Base-by-base conservation (phyloP, 2,113 vertebrate genomes). In the Gymnorhina tibicen region DNA sequence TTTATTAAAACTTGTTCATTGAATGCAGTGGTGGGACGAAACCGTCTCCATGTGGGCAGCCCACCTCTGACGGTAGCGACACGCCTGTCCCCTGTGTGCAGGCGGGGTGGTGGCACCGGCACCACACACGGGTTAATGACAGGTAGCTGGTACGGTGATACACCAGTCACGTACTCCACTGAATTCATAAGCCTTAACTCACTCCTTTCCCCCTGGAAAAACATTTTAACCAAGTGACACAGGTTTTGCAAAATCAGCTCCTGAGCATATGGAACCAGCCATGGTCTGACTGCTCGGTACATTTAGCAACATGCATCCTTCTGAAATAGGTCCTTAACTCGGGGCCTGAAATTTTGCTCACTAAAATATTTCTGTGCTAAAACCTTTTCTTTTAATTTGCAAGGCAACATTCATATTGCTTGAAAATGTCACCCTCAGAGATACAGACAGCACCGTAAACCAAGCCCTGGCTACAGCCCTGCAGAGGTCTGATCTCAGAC, bases 81-180 rank as follows among this genome's bases (percentile, higher is more conserved):
- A 1, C 62, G 91, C 70, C 94, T 97, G 20, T 97, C 97, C 79
- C 82, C 97, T 42, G 77, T 97, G 35, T 97, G 98, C 28, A 1
- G 26, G 5, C 89, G 95, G 23, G 97, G 90, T 1, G 98, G 99
- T 9, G 98, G 99, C 69, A 97, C 95, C 0, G 99, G 99, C 28
- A 96, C 97, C 80, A 97, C 62, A 2, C 96, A 97, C 82, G 94
- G 98, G 82, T 97, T 98, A 87, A 98, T 96, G 72, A 98, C 96
- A 1, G 99, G 99, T 67, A 99, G 98, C 24, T 97, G 98, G 79
- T 98, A 98, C 0, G 98, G 98, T 4, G 99, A 98, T 46, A 97
- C 46, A 15, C 92, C 97, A 7, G 58, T 67, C 44, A 96, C 81
- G 64, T 94, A 85, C 27, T 98, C 98, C 75, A 60, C 7, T 3